Percentiles rank a stretch among this genome's conserved stretches.
These are phyloP conservation scores for Hypsopygia costalis DNA, from an alignment of 2,888 invertebrate species.

Conservation along the genomic window DNA sequence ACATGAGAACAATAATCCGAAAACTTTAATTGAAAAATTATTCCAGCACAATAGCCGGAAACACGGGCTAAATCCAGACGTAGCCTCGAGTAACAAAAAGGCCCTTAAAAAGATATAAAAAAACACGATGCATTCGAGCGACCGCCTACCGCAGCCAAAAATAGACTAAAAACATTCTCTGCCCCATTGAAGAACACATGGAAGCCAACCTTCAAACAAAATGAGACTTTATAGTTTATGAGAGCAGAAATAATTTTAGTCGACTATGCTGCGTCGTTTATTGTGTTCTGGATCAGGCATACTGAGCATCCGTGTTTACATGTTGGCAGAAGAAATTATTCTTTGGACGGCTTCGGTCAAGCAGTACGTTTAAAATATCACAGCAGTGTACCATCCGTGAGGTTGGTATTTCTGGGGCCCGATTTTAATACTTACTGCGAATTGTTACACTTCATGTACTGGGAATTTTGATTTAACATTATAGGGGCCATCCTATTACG, in stretches of 20 bases:
- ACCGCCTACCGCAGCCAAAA: constrained; percentile 80
- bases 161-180: constrained; percentile 52
- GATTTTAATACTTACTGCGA: no score
- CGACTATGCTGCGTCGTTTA: not conserved
- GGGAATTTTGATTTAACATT: no score
- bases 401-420: no score
- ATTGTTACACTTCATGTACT: no score
- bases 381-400: constrained; percentile 10
- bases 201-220: no score
- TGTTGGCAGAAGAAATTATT: constrained; percentile 62
- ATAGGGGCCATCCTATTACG: no score
- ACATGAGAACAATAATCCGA: constrained; percentile 15
- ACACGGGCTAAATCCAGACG: constrained; percentile 62
- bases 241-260: not conserved
- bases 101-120: constrained; percentile 54
- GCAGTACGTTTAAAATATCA: constrained; percentile 55
- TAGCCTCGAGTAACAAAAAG: constrained; percentile 60
- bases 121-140: constrained; percentile 61
- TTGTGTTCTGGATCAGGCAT: constrained; percentile 13
- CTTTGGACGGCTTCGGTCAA: constrained; percentile 48
- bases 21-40: constrained; percentile 49
- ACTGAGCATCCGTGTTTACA: constrained; percentile 54
- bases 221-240: not conserved
- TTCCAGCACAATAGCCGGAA: constrained; percentile 70
- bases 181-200: not conserved